Conservation (phyloP, 2,888 invertebrate genomes). For the Sphinx pinastri region DNA sequence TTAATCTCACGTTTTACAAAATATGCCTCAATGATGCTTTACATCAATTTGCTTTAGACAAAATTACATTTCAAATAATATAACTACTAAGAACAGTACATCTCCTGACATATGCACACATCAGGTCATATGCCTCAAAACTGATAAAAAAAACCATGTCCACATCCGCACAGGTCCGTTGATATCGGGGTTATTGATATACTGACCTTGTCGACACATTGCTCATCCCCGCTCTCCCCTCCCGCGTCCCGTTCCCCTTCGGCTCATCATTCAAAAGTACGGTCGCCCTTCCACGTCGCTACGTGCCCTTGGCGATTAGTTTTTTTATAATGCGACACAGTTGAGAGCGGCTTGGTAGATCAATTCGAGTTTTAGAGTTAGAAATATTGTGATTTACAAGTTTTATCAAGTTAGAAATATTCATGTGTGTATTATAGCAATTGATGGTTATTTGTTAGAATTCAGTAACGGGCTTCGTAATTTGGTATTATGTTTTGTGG, state of each 20-base stretch:
- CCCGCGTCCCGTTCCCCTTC: neutral
- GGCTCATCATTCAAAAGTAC: slow-evolving; percentile 24
- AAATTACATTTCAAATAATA: too few relatives aligned
- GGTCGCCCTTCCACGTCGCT: slow-evolving; percentile 26
- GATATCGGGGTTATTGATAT: slow-evolving; percentile 22
- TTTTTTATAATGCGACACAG: slow-evolving; percentile 15
- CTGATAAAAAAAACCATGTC: neutral
- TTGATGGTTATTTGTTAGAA: too few relatives aligned
- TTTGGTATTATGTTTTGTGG: too few relatives aligned
- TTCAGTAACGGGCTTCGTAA: too few relatives aligned
- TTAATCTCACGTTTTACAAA: too few relatives aligned
- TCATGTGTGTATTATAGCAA: too few relatives aligned
- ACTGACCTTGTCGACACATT: slow-evolving; percentile 18
- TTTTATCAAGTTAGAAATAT: too few relatives aligned
- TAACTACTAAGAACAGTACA: too few relatives aligned
- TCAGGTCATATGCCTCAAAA: slow-evolving; percentile 8
- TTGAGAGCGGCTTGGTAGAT: neutral
- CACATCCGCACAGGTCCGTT: slow-evolving; percentile 23
- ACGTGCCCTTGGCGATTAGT: slow-evolving; percentile 27
- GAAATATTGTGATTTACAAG: too few relatives aligned
- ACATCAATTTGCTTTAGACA: too few relatives aligned
- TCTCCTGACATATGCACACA: neutral
- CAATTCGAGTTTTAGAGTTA: neutral
- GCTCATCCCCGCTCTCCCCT: neutral
- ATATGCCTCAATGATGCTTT: too few relatives aligned